Evolutionary conservation across 92 coral and sea anemone genomes (phyloP).

Genomic region (Diadumene lineata): DNA sequence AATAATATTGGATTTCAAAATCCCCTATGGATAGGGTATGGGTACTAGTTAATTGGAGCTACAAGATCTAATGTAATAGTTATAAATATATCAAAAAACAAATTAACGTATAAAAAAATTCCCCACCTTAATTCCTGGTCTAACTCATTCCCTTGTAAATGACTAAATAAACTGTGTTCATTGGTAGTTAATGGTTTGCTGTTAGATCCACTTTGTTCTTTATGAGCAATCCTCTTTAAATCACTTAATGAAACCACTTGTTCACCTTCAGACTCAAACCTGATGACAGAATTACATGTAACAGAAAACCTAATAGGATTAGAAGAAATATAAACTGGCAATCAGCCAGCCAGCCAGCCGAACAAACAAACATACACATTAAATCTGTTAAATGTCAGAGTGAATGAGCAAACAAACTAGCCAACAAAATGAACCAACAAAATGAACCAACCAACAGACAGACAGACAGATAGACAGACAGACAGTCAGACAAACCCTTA

Average conservation of each 20-base stretch:
- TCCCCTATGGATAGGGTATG: too few relatives aligned
- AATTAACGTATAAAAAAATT: too few relatives aligned
- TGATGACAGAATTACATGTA: neutral
- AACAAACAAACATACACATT: too few relatives aligned
- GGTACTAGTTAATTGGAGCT: neutral
- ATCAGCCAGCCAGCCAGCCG: neutral
- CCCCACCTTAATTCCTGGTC: conserved; percentile 31
- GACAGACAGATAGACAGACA: too few relatives aligned
- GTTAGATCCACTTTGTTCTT: neutral
- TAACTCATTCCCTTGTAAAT: conserved; percentile 28
- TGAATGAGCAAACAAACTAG: too few relatives aligned
- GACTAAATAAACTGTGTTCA: conserved; percentile 28
- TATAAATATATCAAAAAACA: too few relatives aligned
- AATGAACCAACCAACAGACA: too few relatives aligned
- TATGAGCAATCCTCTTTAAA: conserved; percentile 23
- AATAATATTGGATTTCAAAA: too few relatives aligned
- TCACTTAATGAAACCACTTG: conserved; percentile 5
- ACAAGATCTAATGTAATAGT: too few relatives aligned
- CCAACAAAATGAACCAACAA: too few relatives aligned
- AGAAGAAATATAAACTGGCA: neutral
- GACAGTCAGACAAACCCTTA: too few relatives aligned
- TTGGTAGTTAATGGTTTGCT: neutral
- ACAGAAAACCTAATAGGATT: neutral
- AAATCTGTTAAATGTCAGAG: too few relatives aligned
- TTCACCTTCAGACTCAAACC: conserved; percentile 36